phyloP scores from a whole-genome alignment of 92 coral and sea anemone genomes.

The Bergia puertoricense region DNA sequence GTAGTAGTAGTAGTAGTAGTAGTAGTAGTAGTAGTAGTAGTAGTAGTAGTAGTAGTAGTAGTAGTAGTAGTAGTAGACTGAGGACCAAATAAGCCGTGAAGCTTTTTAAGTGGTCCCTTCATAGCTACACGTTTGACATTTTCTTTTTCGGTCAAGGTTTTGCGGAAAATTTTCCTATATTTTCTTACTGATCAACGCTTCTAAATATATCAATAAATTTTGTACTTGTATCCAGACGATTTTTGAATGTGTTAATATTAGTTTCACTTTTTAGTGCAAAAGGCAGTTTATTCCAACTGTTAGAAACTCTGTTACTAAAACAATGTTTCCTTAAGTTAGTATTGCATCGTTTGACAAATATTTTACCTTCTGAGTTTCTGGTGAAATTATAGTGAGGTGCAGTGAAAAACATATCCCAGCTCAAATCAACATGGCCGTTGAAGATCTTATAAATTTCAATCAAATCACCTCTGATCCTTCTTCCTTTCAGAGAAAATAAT shows the following conservation, averaged over 20 bases:
- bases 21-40: too few species aligned
- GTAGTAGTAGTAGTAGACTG: background rate
- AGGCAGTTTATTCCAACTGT: conserved; percentile 10
- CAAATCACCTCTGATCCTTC: background rate
- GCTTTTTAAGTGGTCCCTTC: background rate
- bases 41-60: too few species aligned
- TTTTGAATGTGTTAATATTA: conserved; percentile 1
- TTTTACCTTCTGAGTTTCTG: background rate
- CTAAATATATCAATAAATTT: background rate
- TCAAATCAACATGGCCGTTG: background rate
- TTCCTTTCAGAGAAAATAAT: background rate
- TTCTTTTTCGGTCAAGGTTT: background rate
- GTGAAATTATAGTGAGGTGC: background rate
- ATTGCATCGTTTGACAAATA: background rate
- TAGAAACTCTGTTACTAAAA: conserved; percentile 6
- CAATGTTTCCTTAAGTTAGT: conserved; percentile 1
- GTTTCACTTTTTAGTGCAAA: conserved; percentile 6
- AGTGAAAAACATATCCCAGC: conserved; percentile 6
- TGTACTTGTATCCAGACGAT: conserved; percentile 4
- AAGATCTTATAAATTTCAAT: too few species aligned
- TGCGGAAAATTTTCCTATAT: background rate
- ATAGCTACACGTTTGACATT: background rate
- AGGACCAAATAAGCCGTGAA: background rate
- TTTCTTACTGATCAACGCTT: background rate
- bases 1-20: too few species aligned